phyloP scores from a whole-genome alignment of 2,888 invertebrate species.

The Eucera pruinosa region DNA sequence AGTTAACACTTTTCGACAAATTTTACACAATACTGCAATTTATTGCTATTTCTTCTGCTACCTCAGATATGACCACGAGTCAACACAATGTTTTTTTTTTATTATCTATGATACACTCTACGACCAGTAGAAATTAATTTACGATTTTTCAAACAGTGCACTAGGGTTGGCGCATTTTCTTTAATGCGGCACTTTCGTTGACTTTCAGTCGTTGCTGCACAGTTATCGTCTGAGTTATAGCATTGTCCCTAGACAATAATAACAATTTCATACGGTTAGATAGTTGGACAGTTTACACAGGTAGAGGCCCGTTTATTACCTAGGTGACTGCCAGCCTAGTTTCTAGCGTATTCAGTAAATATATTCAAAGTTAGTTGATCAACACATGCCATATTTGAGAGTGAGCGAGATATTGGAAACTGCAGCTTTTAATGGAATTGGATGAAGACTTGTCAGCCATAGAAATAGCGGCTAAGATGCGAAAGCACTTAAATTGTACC shows the following conservation, averaged over 20 bases:
- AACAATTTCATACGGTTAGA: conserved; percentile 69
- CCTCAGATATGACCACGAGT: too few relatives aligned
- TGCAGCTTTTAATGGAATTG: conserved; percentile 53
- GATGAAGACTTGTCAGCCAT: conserved; percentile 40
- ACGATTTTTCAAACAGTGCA: background rate
- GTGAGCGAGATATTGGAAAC: conserved; percentile 47
- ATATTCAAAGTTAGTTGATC: conserved; percentile 67
- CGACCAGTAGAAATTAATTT: background rate
- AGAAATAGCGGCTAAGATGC: conserved; percentile 16
- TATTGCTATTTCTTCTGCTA: too few relatives aligned
- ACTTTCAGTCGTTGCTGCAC: conserved; percentile 39
- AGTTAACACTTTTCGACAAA: too few relatives aligned
- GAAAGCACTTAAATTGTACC: too few relatives aligned
- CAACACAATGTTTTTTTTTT: too few relatives aligned
- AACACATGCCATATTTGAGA: conserved; percentile 53
- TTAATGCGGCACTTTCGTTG: conserved; percentile 24
- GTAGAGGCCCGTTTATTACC: conserved; percentile 61
- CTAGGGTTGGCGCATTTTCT: background rate
- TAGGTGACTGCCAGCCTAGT: conserved; percentile 54
- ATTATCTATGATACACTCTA: too few relatives aligned
- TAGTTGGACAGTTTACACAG: conserved; percentile 67
- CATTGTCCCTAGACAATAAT: conserved; percentile 60
- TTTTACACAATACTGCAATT: too few relatives aligned
- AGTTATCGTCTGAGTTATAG: conserved; percentile 43
- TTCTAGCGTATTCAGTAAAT: conserved; percentile 62